Evolutionary conservation across 2,113 vertebrate genomes (phyloP), one percentile per base, ranked within the genome.

Genomic region (Petrocephalus zakoni): DNA sequence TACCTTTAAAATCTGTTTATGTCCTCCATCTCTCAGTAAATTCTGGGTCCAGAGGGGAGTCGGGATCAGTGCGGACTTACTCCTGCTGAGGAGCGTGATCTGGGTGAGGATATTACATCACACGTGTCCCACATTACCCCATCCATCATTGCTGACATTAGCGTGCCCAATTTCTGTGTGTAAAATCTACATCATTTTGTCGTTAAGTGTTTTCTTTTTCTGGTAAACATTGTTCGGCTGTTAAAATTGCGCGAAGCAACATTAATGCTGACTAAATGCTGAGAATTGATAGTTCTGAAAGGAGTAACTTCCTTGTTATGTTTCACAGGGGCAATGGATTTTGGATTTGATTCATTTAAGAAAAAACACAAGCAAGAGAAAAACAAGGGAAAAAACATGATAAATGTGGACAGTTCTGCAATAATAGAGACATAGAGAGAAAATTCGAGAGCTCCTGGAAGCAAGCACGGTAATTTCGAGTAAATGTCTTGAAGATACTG

Each of bases 51-150:
- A 96, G 97, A 88, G 96, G 96, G 90, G 97, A 98, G 78, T 95
- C 97, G 55, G 96, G 97, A 90, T 98, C 97, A 61, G 97, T 98
- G 91, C 96, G 97, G 95, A 98, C 97, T 21, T 98, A 98, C 90
- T 98, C 97, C 92, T 98, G 97, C 94, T 98, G 94, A 96, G 94
- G 90, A 90, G 88, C 93, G 94, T 90, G 86, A 17, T 49, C 51
- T 90, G 94, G 95, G 95, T 96, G 93, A 93, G 94, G 90, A 90
- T 72, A 81, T 34, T 83, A 88, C 89, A 86, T 88, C 21, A 82
- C 52, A 34, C 10, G 3, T 47, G 51, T 81, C 56, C 90, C 89
- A 78, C 19, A 68, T 11, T 37, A 2, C 29, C 42, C 25, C 42
- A 25, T 87, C 13, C 21, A 15, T 82, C 3, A 82, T 8, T 88